Evolutionary conservation across 2,888 invertebrate species (phyloP), one percentile per base, ranked within the genome.

Genomic region (Axea sp.): DNA sequence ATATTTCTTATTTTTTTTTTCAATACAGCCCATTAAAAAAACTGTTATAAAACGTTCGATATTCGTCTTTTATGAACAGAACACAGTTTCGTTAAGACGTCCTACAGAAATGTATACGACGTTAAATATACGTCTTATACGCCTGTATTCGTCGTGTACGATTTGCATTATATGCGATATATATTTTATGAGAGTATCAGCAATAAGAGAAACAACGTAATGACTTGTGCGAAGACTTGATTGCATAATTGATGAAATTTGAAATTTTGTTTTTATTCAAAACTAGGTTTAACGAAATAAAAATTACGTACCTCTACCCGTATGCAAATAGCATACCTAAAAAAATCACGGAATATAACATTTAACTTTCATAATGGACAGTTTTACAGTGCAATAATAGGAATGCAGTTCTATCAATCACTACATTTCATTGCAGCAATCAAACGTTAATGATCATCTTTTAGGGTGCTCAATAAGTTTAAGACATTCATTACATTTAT

Each of bases 361-460:
- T 45, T 14, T 17, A 59, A 35, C 59, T 45, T 45, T 45, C 45
- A 35, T 45, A 45, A 57, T 43, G 43, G 19, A 12, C 37, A n/a
- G 5, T 59, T 59, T 45, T 45, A 39, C 26, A 24, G 45, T 15
- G n/a, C 4, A 57, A 43, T 57, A 43, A 43, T 43, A 43, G 43
- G 22, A 57, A 31, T 41, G 7, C 14, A 14, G 31, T 57, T 19
- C 31, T 19, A 57, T 57, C 43, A 43, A 43, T 57, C 43, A 57
- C 15, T n/a, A 22, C 11, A 5, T 43, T 57, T 57, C 43, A 57
- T 57, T 22, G 33, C 57, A n/a, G 57, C 33, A 33, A 57, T 57
- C 33, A 22, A 43, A 24, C n/a, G 12, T 24, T 57, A 57, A 57
- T 57, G 57, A 41, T 9, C 57, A 30, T n/a, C 57, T 30, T 37